phyloP scores from a whole-genome alignment of 2,797 vertebrate genomes.

The Pteronotus mesoamericanus region DNA sequence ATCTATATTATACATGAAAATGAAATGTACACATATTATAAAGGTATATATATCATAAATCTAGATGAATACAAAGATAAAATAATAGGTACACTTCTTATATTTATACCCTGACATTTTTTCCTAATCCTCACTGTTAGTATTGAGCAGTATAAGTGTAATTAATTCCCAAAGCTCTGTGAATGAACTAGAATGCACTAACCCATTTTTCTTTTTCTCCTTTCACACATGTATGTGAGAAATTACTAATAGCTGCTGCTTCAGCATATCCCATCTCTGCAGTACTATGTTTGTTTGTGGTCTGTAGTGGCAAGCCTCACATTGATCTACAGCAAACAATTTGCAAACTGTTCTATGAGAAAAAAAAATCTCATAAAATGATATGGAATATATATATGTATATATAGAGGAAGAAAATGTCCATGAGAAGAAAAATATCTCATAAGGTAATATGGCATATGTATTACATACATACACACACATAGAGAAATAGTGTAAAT shows the following conservation, averaged over 20 bases:
- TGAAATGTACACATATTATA: neutral
- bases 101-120: neutral
- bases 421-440: constrained; percentile 20
- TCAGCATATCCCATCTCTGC: neutral
- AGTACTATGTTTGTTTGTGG: constrained; percentile 29
- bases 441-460: neutral
- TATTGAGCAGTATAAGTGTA: constrained; percentile 27
- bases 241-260: constrained; percentile 53
- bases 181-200: constrained; percentile 35
- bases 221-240: constrained; percentile 35
- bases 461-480: neutral
- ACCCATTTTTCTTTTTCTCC: constrained; percentile 49
- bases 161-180: constrained; percentile 53
- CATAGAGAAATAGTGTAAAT: neutral
- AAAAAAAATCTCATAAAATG: constrained; percentile 21
- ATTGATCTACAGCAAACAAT: neutral
- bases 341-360: constrained; percentile 12
- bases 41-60: neutral
- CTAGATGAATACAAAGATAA: neutral
- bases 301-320: neutral
- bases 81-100: neutral
- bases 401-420: neutral
- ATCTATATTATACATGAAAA: neutral
- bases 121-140: neutral
- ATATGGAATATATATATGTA: neutral